These are phyloP conservation scores for Distichodus sexfasciatus DNA, from an alignment of 2,797 vertebrate species.

Conservation along the genomic window DNA sequence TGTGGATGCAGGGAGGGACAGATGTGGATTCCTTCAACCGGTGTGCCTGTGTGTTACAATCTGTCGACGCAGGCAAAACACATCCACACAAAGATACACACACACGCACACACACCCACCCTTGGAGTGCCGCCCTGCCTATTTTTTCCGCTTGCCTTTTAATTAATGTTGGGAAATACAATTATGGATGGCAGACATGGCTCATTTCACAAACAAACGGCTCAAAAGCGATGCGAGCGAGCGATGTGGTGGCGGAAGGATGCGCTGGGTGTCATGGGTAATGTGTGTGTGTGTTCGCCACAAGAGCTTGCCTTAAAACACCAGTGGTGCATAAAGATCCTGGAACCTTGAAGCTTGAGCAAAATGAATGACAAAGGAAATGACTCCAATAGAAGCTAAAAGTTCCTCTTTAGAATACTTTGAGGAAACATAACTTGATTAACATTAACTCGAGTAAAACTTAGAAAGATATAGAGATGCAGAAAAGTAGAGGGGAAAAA, in stretches of 20 bases:
- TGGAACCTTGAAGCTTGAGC: too few relatives aligned
- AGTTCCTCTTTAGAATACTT: too few relatives aligned
- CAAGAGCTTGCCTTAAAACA: conserved; percentile 9
- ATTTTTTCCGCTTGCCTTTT: neutral
- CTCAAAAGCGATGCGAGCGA: conserved; percentile 21
- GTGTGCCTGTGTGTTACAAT: neutral
- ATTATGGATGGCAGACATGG: conserved; percentile 42
- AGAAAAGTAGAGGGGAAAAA: too few relatives aligned
- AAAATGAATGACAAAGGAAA: too few relatives aligned
- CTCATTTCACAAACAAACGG: conserved; percentile 54
- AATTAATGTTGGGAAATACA: conserved; percentile 50
- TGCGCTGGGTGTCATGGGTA: conserved; percentile 8
- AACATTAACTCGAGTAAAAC: too few relatives aligned
- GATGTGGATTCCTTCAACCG: neutral
- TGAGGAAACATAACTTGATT: too few relatives aligned
- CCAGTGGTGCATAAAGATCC: too few relatives aligned
- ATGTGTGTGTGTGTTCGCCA: conserved; percentile 25
- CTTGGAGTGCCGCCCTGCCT: neutral
- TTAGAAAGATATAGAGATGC: too few relatives aligned
- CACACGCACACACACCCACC: neutral
- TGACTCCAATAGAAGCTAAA: too few relatives aligned
- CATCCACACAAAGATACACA: neutral
- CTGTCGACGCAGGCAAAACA: neutral
- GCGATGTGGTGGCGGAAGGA: neutral
- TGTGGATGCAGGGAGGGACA: neutral